phyloP scores from a whole-genome alignment of 2,113 vertebrate genomes.

The Lepidothrix coronata region DNA sequence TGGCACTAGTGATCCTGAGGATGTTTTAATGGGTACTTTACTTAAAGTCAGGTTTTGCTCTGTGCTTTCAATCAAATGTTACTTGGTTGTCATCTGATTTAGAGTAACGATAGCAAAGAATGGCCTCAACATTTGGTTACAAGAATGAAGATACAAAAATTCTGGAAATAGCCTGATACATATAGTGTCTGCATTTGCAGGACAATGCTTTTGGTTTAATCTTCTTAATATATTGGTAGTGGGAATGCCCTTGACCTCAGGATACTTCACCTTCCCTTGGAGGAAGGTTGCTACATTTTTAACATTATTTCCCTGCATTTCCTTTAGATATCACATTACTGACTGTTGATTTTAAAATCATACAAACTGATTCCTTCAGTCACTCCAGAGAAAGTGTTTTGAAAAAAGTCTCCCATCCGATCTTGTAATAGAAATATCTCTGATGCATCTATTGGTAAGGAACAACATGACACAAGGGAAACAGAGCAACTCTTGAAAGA shows the following conservation, averaged over 20 bases:
- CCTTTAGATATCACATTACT: not conserved
- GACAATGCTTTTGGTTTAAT: not conserved
- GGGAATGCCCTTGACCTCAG: not conserved
- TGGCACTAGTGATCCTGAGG: constrained; percentile 10
- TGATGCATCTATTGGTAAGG: not conserved
- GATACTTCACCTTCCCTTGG: not conserved
- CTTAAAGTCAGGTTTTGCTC: constrained; percentile 8
- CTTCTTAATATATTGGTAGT: not conserved
- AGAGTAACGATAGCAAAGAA: not conserved
- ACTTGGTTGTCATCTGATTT: not conserved
- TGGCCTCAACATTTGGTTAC: not conserved
- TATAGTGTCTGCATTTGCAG: not conserved
- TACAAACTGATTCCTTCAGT: not conserved
- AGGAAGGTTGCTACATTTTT: not conserved
- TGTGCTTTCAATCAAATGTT: constrained; percentile 1
- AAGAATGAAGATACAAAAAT: not conserved
- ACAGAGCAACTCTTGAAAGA: not conserved
- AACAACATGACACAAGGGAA: not conserved
- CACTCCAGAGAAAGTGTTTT: not conserved
- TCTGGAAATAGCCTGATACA: not conserved
- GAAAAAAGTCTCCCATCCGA: not conserved
- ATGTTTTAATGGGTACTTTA: constrained; percentile 43
- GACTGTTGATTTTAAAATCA: not conserved
- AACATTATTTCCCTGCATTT: not conserved
- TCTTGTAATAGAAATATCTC: not conserved